Evolutionary conservation across 2,113 vertebrate species (phyloP).

Genomic region (Sterna hirundo): DNA sequence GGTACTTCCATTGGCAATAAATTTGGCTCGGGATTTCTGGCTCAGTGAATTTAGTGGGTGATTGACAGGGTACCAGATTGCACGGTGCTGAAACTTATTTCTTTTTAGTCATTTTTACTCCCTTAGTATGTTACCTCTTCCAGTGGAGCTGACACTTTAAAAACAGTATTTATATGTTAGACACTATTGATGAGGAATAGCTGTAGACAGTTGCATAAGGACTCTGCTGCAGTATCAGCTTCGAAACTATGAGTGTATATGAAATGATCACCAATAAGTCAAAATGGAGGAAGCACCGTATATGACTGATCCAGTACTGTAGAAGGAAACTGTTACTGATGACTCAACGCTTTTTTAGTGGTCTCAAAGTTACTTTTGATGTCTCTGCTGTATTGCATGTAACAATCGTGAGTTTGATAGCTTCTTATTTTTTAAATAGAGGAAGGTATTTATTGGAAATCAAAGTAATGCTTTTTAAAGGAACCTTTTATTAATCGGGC

Average conservation of each 20-base stretch:
- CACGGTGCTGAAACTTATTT: background rate
- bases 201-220: background rate
- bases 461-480: background rate
- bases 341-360: background rate
- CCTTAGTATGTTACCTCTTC: background rate
- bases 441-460: background rate
- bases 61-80: background rate
- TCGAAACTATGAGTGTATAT: background rate
- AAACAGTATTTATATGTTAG: background rate
- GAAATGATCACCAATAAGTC: background rate
- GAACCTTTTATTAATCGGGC: rapidly evolving
- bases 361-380: background rate
- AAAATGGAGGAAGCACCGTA: background rate
- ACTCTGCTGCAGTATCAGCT: background rate
- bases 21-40: background rate
- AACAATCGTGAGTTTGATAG: background rate
- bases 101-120: background rate
- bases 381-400: background rate
- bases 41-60: background rate
- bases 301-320: background rate
- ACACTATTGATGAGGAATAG: background rate
- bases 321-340: background rate
- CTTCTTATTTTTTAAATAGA: background rate
- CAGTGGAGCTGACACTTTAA: background rate
- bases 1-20: background rate